Percentiles rank a stretch among this genome's conserved stretches.
Conservation (phyloP, 2,113 vertebrate genomes). For the Riparia riparia region DNA sequence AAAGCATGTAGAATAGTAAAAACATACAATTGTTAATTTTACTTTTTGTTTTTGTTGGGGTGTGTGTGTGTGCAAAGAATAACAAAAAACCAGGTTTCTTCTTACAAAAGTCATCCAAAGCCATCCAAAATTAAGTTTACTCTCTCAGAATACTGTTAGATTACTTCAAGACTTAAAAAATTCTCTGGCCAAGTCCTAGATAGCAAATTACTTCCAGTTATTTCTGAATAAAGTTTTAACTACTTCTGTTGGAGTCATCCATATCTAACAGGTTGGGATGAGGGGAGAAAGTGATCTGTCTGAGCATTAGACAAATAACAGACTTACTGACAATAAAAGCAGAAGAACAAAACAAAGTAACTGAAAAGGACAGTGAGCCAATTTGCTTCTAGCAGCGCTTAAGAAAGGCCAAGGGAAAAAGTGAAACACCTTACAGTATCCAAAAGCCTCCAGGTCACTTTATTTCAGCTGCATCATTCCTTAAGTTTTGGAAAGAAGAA, state of each 20-base stretch:
- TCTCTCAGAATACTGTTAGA: conserved; percentile 36
- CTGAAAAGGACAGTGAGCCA: neutral
- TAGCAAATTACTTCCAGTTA: conserved; percentile 55
- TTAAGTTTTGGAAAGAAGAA: neutral
- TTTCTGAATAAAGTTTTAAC: conserved; percentile 56
- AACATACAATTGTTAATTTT: neutral
- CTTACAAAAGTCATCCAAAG: conserved; percentile 53
- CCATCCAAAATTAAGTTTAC: conserved; percentile 33
- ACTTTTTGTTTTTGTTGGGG: neutral
- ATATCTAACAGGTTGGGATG: neutral
- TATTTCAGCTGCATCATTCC: neutral
- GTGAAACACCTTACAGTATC: neutral
- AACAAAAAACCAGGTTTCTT: conserved; percentile 12
- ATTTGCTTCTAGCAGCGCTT: neutral
- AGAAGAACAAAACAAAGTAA: neutral
- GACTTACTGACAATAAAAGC: neutral
- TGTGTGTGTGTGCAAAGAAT: neutral
- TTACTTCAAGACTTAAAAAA: conserved; percentile 61
- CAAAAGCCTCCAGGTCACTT: neutral
- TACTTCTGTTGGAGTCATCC: conserved; percentile 29
- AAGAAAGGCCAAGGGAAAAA: neutral
- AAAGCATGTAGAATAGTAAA: neutral
- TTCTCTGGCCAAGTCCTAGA: conserved; percentile 12
- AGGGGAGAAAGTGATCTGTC: neutral
- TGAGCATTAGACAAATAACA: neutral